Evolutionary conservation across 1,140 invertebrate genomes (phyloP), one percentile per base, ranked within the genome.

Genomic region (Heliconius hermathena): DNA sequence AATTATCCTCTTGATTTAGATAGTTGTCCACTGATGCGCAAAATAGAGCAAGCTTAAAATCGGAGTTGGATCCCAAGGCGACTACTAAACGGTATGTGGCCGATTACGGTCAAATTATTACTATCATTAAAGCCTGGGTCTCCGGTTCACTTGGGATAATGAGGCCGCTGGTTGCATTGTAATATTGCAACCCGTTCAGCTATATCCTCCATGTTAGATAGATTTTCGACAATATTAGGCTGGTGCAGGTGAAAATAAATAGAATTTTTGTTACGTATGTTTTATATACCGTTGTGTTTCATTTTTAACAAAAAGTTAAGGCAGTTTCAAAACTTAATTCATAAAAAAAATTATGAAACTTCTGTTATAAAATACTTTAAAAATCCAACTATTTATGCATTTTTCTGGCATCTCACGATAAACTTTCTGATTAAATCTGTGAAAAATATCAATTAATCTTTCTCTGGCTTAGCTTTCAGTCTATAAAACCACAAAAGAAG

Each of bases 81-180:
- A 83, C 87, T 90, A 89, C 90, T 90, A 89, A 93, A 87, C 89
- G 88, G 84, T 87, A 83, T 89, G 87, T 85, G 85, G 87, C 86
- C 91, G 88, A 92, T 93, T 93, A 93, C 87, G 89, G 86, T 87
- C 89, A 90, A 93, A 94, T 94, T 94, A 94, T 94, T 89, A 87
- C 91, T 87, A 86, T 90, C 90, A 92, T 94, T 94, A 93, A 87
- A 85, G 88, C 83, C 81, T 78, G 84, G 80, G 85, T 84, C 84
- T 85, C 84, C 80, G 82, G 83, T 87, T 81, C 83, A 83, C 85
- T 83, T 83, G 82, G 81, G 86, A 86, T 90, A 91, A 93, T 92
- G 89, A 90, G 86, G 83, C 74, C 76, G 80, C 77, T 81, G 88
- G 83, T 84, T 85, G 85, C 84, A 83, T 74, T 84, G 85, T 88